A percentile compares a stretch with the other conserved stretches of the same genome.
Conservation (phyloP, 2,888 invertebrate species). For the Drosophila hamatofila region DNA sequence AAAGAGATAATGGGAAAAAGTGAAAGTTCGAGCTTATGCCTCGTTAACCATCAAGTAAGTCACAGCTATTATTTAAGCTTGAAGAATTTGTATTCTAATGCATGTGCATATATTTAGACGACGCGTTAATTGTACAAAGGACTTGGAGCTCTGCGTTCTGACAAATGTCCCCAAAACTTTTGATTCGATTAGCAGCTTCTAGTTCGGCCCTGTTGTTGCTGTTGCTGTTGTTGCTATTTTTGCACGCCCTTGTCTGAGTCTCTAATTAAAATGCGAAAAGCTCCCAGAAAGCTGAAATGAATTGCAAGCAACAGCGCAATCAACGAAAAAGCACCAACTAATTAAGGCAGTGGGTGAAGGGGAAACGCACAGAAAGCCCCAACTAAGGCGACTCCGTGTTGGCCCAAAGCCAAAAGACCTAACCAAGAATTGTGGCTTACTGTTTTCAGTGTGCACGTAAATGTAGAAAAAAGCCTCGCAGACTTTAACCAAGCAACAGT, state of each 20-base stretch:
- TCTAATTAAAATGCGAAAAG: constrained; percentile 46
- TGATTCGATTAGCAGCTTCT: constrained; percentile 27
- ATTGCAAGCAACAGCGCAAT: constrained; percentile 53
- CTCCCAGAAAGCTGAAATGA: constrained; percentile 43
- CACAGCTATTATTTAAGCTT: background rate
- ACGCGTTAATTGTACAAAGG: constrained; percentile 33
- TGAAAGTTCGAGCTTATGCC: constrained; percentile 16
- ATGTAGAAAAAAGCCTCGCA: constrained; percentile 1
- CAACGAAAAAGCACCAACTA: constrained; percentile 63
- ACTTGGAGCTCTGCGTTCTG: background rate
- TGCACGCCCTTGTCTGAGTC: constrained; percentile 7
- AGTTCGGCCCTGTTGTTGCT: background rate
- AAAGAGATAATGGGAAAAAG: background rate
- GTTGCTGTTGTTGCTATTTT: constrained; percentile 12
- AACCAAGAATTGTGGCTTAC: constrained; percentile 27
- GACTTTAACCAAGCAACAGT: constrained; percentile 26
- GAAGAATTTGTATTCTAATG: constrained; percentile 3
- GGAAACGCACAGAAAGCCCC: constrained; percentile 7
- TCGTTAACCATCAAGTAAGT: background rate
- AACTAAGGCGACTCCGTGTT: constrained; percentile 12
- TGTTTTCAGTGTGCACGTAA: constrained; percentile 26
- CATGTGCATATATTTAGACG: constrained; percentile 14
- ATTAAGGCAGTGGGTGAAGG: constrained; percentile 45
- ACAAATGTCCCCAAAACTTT: constrained; percentile 15
- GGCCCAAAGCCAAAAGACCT: constrained; percentile 7